Base-by-base conservation (phyloP, 2,113 vertebrate genomes). In the Percina caprodes region DNA sequence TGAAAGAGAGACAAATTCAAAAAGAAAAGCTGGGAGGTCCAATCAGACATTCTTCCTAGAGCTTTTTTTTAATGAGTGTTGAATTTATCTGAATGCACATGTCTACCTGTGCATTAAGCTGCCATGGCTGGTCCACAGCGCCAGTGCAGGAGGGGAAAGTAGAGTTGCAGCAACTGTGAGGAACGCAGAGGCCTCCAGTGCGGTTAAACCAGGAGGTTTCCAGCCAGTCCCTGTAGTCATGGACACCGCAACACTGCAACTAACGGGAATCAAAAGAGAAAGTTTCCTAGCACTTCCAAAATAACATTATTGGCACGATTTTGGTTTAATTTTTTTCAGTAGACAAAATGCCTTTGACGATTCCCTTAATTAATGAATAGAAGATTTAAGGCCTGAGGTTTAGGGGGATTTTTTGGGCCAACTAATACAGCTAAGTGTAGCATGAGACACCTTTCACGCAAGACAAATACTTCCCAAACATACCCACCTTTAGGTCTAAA, bases 191-290 rank as follows among this genome's bases (percentile, higher is more conserved):
- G 24, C 71, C 35, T 13, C 89, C 90, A 5, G 71, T 89, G 2
- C 19, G 59, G 49, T 89, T 91, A 80, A 91, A 93, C 94, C 94
- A 94, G 45, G 89, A 46, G 6, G 83, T 93, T 33, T 77, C 19
- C 21, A 83, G n/a, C 94, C 94, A 94, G 82, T 94, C 94, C 0
- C 8, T 89, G 87, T 89, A 93, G 77, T 73, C 72, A 52, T 60
- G 71, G 23, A 94, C 69, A 45, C 94, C 94, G 23, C 94, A 94
- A 70, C 94, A 94, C 48, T 81, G 86, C 24, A 93, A 52, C 94
- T 94, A 59, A 58, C 0, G 51, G 14, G 62, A 1, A 65, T 55
- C n/a, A 42, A 13, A 62, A 42, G 12, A 74, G 19, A 77, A 65
- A 35, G 15, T 23, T 13, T 3, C 0, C 5, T 33, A 12, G 49